Evolutionary conservation across 2,113 vertebrate species (phyloP), one percentile per base, ranked within the genome.

Genomic region (Sinocyclocheilus anshuiensis): DNA sequence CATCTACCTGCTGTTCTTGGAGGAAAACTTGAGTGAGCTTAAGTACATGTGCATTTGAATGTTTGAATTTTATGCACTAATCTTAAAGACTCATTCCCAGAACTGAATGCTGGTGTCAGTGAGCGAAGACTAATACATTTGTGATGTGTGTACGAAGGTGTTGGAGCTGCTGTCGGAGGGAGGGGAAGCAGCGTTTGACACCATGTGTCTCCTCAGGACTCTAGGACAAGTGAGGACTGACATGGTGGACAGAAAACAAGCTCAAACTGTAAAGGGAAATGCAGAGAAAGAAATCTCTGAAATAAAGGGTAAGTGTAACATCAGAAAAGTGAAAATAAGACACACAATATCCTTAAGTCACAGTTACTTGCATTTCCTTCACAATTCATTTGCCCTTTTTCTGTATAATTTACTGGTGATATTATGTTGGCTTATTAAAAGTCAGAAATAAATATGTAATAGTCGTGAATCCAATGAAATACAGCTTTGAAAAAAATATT

Each of bases 1-100:
- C 87, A 96, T 99, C 89, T 99, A 98, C 86, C 93, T 97, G 67
- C 94, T 98, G 80, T 99, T 99, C 92, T 92, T 99, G 79, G 95
- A 97, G 69, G 98, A 99, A 93, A 99, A 99, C 0, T 92, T 99
- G 81, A 97, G 96, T 63, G 95, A 97, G 86, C 95, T 99, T 33
- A 98, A 99, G 88, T 91, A 13, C 12, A 36, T 67, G 18, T 80
- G 26, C 67, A n/a, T 45, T 76, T 85, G 24, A 50, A 22, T 42
- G 83, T 24, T 61, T 11, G 1, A 26, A 39, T 12, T 10, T 45
- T 45, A 11, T 45, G 15, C 22, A n/a, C n/a, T n/a, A n/a, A n/a
- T n/a, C n/a, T n/a, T n/a, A n/a, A n/a, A n/a, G n/a, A n/a, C 13
- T 7, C 26, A 29, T 67, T 29, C 65, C 13, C 61, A 6, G 61